Evolutionary conservation across 2,888 invertebrate genomes (phyloP).

Genomic region (Athalia cordata): DNA sequence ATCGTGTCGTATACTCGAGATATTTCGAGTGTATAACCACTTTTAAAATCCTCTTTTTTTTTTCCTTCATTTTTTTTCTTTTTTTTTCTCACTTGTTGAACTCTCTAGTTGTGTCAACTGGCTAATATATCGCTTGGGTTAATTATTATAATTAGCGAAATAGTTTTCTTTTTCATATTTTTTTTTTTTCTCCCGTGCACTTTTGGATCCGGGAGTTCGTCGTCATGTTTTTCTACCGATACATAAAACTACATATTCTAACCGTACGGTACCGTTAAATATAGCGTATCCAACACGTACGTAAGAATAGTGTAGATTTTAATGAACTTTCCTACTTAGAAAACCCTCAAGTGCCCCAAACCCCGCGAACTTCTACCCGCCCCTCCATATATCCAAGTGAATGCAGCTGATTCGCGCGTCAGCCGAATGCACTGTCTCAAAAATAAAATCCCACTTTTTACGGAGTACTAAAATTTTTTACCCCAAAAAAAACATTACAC

Average conservation of each 20-base stretch:
- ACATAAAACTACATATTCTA: background rate
- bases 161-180: background rate
- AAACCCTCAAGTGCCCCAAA: slow-evolving; percentile 69
- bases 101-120: slow-evolving; percentile 10
- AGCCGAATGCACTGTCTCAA: slow-evolving; percentile 25
- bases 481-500: too few relatives aligned
- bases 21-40: slow-evolving; percentile 37
- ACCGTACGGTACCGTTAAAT: slow-evolving; percentile 3
- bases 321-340: slow-evolving; percentile 73
- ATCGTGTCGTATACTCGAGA: slow-evolving; percentile 7
- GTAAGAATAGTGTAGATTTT: slow-evolving; percentile 58
- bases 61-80: background rate
- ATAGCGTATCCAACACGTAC: slow-evolving; percentile 14
- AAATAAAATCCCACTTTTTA: background rate
- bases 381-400: slow-evolving; percentile 63
- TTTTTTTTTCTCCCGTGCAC: background rate
- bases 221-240: background rate
- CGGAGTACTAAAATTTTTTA: too few relatives aligned
- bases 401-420: slow-evolving; percentile 47
- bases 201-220: background rate
- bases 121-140: background rate
- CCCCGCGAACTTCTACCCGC: slow-evolving; percentile 63
- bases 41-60: background rate
- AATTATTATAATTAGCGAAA: slow-evolving; percentile 1
- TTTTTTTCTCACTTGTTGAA: slow-evolving; percentile 37